Base-by-base conservation (phyloP, 2,113 vertebrate genomes). In the Mobula hypostoma region DNA sequence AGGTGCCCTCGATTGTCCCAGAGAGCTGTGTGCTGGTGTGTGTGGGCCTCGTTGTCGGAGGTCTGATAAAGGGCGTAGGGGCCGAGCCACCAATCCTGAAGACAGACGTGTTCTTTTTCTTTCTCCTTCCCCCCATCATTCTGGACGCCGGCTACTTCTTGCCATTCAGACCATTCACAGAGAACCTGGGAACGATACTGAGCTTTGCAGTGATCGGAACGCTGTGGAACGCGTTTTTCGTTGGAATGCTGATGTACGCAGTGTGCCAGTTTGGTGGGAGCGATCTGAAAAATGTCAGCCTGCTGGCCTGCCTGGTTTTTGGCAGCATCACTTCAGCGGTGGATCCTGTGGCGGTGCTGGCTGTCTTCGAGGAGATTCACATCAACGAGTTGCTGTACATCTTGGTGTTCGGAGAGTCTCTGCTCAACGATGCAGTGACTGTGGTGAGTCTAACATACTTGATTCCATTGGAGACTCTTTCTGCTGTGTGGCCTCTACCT, bases 281-380 rank as follows among this genome's bases (percentile, higher is more conserved):
- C 0, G 40, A 94, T 14, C 97, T 99, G 94, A 70, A 94, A 48
- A 56, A 95, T 19, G 96, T 99, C 0, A 96, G 96, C 68, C 97
- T 99, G n/a, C 95, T 99, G 96, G 96, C 97, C 74, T 99, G 98
- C 95, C 96, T 99, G 96, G 97, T 99, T 58, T 99, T 99, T 0
- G 98, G 97, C 92, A 97, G 98, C 96, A 98, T 99, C 95, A 97
- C 99, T 96, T 99, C 99, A 0, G 99, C 99, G 0, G 99, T 99
- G 95, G 99, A 99, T 95, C 99, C 99, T 0, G 99, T 99, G 68
- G 99, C 99, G 0, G 99, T 99, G 95, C 97, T 99, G 77, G 99
- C 99, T 0, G 99, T 99, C 21, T 99, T 99, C 8, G 99, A 99
- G 96, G 99, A 99, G 96, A 99, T 99, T 96, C 99, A 99, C 95